phyloP scores from a whole-genome alignment of 2,888 invertebrate species.

The Criorhina ranunculi region DNA sequence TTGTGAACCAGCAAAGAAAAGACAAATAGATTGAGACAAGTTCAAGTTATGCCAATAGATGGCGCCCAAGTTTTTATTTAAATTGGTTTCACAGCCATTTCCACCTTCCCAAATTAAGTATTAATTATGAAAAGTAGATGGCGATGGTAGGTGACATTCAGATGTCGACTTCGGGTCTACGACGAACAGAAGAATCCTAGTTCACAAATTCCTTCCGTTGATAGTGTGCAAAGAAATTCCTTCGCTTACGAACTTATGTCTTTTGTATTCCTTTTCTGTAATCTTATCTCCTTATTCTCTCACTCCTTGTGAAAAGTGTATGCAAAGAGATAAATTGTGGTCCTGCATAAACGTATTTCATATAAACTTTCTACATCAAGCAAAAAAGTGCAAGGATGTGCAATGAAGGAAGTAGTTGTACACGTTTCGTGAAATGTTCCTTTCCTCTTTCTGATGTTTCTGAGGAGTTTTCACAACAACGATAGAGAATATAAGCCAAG shows the following conservation, averaged over 20 bases:
- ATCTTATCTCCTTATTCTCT: not conserved
- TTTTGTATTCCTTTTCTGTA: not conserved
- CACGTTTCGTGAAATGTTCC: not conserved
- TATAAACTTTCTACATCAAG: not conserved
- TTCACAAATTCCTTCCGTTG: too few species aligned
- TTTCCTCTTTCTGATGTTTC: not conserved
- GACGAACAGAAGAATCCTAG: too few species aligned
- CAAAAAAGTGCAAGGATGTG: slow-evolving; percentile 2
- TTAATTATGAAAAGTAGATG: too few species aligned
- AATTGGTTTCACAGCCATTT: too few species aligned
- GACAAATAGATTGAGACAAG: too few species aligned
- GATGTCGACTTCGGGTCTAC: too few species aligned
- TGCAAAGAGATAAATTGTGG: slow-evolving; percentile 7
- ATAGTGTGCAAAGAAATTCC: too few species aligned
- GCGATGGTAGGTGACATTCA: too few species aligned
- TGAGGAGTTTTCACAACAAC: not conserved
- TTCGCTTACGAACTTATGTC: not conserved
- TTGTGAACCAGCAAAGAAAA: too few species aligned
- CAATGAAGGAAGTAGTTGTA: slow-evolving; percentile 26
- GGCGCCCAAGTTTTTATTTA: too few species aligned
- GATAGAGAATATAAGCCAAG: slow-evolving; percentile 1
- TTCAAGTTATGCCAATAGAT: too few species aligned
- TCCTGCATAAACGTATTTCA: slow-evolving; percentile 2
- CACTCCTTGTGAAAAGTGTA: not conserved
- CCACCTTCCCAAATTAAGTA: too few species aligned